Evolutionary conservation across 1,140 invertebrate species (phyloP), one percentile per base, ranked within the genome.

Genomic region (Vanessa tameamea): DNA sequence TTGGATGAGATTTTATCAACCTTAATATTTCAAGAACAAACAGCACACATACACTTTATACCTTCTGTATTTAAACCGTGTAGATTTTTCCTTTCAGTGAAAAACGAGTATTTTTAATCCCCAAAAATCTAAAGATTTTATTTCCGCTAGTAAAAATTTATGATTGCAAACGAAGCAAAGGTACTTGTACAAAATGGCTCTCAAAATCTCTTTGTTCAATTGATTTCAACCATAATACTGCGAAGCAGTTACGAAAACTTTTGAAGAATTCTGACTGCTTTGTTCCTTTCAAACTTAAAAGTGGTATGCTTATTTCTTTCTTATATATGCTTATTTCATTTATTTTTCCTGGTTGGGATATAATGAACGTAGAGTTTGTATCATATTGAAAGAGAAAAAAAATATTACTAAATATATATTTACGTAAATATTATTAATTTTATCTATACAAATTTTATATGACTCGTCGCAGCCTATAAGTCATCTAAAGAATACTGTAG

Each of bases 151-250:
- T 31, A 37, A 70, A 31, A 76, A 47, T 31, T 26, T 65, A 43
- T 4, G 16, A 63, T 64, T n/a, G 70, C 63, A 64, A 64, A 50
- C 48, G 47, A 31, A 55, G 66, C 15, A 72, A 78, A 78, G 69
- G 59, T 67, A 26, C 47, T 65, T 55, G n/a, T 50, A 69, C 51
- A 72, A 74, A 71, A 66, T 69, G 76, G 69, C 59, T 48, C 76
- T 77, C 68, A 50, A 61, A 61, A 69, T 26, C 16, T 61, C 20
- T 55, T 69, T 69, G 67, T 69, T 61, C 67, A 16, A 55, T 67
- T 55, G 50, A 61, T 37, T 61, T 61, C 15, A 61, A 57, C 20
- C 20, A 23, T 57, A 23, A 57, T 57, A 71, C n/a, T 16, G 55
- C 31, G n/a, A 20, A 26, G 53, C 63, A 67, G 64, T 73, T 73